Percentiles rank a stretch among this genome's conserved stretches.
These are phyloP conservation scores for Dasypus novemcinctus DNA, from an alignment of 2,113 vertebrate species.

Conservation along the genomic window DNA sequence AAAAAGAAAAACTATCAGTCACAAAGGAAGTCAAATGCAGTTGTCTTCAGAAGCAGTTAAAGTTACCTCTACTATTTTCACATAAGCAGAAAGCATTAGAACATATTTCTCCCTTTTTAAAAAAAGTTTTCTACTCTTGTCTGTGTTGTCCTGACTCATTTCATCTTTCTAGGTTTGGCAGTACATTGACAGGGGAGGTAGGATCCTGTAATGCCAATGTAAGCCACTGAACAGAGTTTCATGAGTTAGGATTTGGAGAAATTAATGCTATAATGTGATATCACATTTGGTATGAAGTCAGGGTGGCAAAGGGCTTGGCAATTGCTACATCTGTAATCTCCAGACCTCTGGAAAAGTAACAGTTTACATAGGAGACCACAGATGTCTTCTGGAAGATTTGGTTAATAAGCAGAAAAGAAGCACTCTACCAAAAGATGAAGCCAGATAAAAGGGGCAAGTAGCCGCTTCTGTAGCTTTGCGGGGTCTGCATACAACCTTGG, in stretches of 20 bases:
- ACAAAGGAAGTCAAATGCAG: slow-evolving; percentile 35
- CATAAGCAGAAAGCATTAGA: background rate
- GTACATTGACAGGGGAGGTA: background rate
- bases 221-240: background rate
- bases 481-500: background rate
- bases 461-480: background rate
- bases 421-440: background rate
- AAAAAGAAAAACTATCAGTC: background rate
- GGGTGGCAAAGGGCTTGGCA: background rate
- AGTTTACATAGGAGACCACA: background rate
- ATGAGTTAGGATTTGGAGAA: background rate
- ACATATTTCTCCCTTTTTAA: background rate
- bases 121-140: background rate
- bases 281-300: background rate
- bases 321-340: background rate
- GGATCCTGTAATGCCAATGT: background rate
- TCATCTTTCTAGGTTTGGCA: background rate
- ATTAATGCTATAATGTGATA: background rate
- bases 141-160: background rate
- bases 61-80: background rate
- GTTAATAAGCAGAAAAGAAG: background rate
- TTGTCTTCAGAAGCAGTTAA: slow-evolving; percentile 12
- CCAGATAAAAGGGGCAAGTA: background rate
- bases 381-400: background rate
- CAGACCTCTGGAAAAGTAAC: background rate